phyloP scores from a whole-genome alignment of 2,113 vertebrate genomes.

The Procavia capensis region DNA sequence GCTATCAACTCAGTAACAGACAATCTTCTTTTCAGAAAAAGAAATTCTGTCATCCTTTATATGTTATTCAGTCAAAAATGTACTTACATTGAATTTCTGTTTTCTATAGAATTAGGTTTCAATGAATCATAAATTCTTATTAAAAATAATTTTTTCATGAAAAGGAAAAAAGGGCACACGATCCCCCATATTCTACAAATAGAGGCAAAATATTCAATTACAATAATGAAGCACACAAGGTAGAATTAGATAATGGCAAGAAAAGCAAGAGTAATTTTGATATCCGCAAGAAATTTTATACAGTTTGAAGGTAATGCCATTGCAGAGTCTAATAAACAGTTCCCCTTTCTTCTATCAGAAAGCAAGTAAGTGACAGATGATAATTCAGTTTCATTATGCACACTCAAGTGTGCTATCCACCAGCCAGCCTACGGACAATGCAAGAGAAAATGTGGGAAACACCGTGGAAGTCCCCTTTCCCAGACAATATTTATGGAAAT shows the following conservation, averaged over 20 bases:
- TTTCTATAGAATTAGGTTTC: neutral
- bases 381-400: slow-evolving; percentile 56
- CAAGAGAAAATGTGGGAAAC: slow-evolving; percentile 31
- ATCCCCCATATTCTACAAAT: neutral
- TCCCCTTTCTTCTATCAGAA: neutral
- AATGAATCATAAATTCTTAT: slow-evolving; percentile 1
- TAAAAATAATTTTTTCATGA: slow-evolving; percentile 42
- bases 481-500: neutral
- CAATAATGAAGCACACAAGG: neutral
- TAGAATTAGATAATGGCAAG: neutral
- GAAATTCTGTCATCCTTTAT: neutral
- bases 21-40: neutral
- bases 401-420: slow-evolving; percentile 5
- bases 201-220: neutral
- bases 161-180: neutral
- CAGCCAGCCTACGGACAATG: slow-evolving; percentile 41
- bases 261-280: slow-evolving; percentile 60
- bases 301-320: slow-evolving; percentile 49
- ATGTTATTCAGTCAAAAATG: slow-evolving; percentile 24
- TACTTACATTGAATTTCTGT: neutral
- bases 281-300: slow-evolving; percentile 35
- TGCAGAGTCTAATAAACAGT: slow-evolving; percentile 9
- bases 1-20: slow-evolving; percentile 5
- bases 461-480: neutral
- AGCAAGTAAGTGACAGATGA: slow-evolving; percentile 43